Evolutionary conservation across 2,888 invertebrate genomes (phyloP).

Genomic region (Scelioninae gen. 2): DNA sequence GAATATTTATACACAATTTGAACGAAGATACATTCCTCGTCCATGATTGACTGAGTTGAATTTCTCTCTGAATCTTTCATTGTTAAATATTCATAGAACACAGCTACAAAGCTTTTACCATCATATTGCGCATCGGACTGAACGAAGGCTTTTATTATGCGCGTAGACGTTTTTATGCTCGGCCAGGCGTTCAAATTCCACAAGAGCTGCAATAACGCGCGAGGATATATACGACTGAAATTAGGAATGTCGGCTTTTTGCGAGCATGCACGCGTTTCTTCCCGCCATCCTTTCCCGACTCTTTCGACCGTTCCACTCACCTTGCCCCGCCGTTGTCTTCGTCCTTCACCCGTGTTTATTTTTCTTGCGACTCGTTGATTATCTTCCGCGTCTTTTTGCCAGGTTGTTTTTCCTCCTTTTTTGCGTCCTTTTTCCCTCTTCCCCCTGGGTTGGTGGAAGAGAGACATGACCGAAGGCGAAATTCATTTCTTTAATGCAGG

Average conservation of each 20-base stretch:
- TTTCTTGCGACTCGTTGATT: too few species aligned
- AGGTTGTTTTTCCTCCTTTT: too few species aligned
- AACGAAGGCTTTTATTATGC: constrained; percentile 49
- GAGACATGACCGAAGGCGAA: too few species aligned
- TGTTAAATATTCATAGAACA: constrained; percentile 57
- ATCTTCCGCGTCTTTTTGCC: too few species aligned
- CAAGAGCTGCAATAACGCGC: constrained; percentile 48
- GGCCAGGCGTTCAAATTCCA: constrained; percentile 45
- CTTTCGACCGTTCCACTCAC: too few species aligned
- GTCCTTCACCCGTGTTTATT: too few species aligned
- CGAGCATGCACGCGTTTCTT: constrained; percentile 17
- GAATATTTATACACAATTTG: constrained; percentile 55
- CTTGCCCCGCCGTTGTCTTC: too few species aligned
- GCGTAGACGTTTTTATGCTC: constrained; percentile 51
- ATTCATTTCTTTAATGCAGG: too few species aligned
- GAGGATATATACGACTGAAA: constrained; percentile 44
- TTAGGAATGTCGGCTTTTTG: constrained; percentile 38
- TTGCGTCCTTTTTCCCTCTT: too few species aligned
- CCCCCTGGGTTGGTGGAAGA: too few species aligned
- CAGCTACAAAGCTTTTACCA: constrained; percentile 45
- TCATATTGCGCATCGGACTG: constrained; percentile 46
- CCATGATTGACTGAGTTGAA: constrained; percentile 47
- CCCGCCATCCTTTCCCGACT: too few species aligned
- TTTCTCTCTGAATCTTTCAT: constrained; percentile 49
- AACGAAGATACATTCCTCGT: constrained; percentile 50